A percentile compares a stretch with the other conserved stretches of the same genome.
phyloP scores from a whole-genome alignment of 1,140 invertebrate species.

The Gonioctena quinquepunctata region DNA sequence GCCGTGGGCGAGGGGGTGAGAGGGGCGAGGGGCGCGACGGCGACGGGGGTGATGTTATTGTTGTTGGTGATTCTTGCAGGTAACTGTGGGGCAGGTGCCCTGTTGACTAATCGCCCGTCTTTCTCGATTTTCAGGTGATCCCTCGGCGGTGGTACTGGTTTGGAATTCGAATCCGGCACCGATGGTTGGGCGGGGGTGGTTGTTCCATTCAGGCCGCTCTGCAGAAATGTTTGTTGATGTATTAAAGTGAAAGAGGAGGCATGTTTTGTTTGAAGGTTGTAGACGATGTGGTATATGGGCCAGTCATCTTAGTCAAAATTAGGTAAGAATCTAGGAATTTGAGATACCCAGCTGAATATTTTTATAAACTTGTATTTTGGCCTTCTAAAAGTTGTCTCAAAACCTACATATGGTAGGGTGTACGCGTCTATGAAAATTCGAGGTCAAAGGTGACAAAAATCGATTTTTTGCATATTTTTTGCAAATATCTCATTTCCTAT shows the following conservation, averaged over 20 bases:
- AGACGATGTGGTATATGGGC: no score
- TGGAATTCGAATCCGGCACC: constrained; percentile 42
- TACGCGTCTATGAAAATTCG: no score
- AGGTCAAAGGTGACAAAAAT: no score
- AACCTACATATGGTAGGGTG: no score
- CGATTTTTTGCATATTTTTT: no score
- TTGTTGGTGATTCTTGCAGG: constrained; percentile 64
- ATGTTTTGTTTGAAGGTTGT: no score
- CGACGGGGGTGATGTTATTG: constrained; percentile 56
- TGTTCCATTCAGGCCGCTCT: constrained; percentile 60
- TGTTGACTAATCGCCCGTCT: constrained; percentile 66
- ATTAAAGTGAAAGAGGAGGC: background rate
- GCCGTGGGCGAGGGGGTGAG: constrained; percentile 44
- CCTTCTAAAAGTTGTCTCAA: no score
- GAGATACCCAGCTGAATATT: no score
- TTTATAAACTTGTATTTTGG: no score
- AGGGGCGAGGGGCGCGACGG: constrained; percentile 52
- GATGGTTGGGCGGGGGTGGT: constrained; percentile 29
- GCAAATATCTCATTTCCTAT: no score
- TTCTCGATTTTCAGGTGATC: constrained; percentile 68
- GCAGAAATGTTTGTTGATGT: constrained; percentile 42
- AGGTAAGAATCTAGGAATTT: no score
- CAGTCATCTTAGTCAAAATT: no score
- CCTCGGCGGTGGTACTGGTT: constrained; percentile 75
- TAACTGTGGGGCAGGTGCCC: constrained; percentile 69